Base-by-base conservation (phyloP, 2,113 vertebrate species). In the Thunnus maccoyii region DNA sequence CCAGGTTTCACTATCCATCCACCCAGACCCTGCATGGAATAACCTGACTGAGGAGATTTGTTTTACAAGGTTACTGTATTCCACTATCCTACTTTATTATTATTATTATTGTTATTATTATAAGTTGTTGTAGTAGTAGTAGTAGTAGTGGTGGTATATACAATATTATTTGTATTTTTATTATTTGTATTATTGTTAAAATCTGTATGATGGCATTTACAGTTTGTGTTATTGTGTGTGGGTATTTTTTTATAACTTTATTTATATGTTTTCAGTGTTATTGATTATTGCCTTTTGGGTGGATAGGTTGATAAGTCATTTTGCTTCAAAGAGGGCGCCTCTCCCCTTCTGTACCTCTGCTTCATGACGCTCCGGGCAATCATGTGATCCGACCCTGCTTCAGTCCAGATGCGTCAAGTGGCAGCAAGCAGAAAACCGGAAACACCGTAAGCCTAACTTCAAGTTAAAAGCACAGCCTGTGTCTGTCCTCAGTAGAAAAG, bases 301-400 rank as follows among this genome's bases (percentile, higher is more conserved):
- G 65, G 27, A 32, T 20, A 22, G 22, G 51, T 25, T 74, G 64
- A 64, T 72, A 46, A 68, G 22, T 84, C 18, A 55, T 58, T 50
- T 78, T 72, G 64, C 85, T 96, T 96, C 92, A 95, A 96, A 96
- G 95, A 94, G 93, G 93, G 94, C 96, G 95, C 96, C 94, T 95
- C 91, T 93, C 85, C 91, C 88, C 91, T 88, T 85, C 92, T 89
- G 88, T 89, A 90, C 82, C 86, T 88, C 91, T 76, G 84, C 90
- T 91, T 93, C 91, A 93, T 96, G 96, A 96, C 94, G 95, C 96
- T 95, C 71, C 70, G 81, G 93, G 91, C 85, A 85, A 90, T 97
- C 97, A 97, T 95, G 97, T 97, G 96, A 97, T 93, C 91, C 86
- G 82, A 79, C 56, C 80, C 88, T 86, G 88, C 91, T 87, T 90